Evolutionary conservation across 2,113 vertebrate species (phyloP).

Genomic region (Protomyctophum bolini): DNA sequence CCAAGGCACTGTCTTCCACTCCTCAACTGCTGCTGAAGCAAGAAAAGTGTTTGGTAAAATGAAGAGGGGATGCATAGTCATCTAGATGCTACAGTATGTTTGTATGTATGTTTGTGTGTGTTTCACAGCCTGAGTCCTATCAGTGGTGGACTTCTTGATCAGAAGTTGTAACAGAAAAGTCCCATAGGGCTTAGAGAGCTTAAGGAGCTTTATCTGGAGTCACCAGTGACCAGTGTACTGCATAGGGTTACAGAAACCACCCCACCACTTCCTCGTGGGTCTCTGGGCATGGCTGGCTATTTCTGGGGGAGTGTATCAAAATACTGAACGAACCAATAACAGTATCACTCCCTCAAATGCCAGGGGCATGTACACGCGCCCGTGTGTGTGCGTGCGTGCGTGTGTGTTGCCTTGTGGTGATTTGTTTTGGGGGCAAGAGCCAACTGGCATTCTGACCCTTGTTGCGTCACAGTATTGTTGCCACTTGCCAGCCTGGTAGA

Average conservation of each 20-base stretch:
- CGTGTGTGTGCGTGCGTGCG: conserved; percentile 17
- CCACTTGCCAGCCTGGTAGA: background rate
- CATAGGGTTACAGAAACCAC: background rate
- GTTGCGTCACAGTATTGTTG: background rate
- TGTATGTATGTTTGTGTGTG: too few relatives aligned
- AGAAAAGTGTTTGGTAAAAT: background rate
- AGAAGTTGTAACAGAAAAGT: background rate
- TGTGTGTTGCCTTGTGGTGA: conserved; percentile 8
- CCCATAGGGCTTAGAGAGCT: background rate
- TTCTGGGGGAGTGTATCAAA: conserved; percentile 67
- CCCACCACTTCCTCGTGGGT: conserved; percentile 36
- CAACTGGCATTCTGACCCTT: background rate
- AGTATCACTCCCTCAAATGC: conserved; percentile 22
- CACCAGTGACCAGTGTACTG: conserved; percentile 6
- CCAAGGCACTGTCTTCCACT: background rate
- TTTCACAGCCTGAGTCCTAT: background rate
- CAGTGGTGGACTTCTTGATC: background rate
- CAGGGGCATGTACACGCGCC: conserved; percentile 12
- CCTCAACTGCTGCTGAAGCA: too few relatives aligned
- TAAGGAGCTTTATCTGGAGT: conserved; percentile 31
- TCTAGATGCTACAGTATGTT: background rate
- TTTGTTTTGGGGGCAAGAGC: conserved; percentile 34
- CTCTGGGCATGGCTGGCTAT: conserved; percentile 72
- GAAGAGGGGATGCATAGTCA: background rate
- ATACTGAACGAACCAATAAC: conserved; percentile 66